A percentile compares a stretch with the other conserved stretches of the same genome.
Conservation (phyloP, 2,888 invertebrate species). For the Lomographa bimaculata region DNA sequence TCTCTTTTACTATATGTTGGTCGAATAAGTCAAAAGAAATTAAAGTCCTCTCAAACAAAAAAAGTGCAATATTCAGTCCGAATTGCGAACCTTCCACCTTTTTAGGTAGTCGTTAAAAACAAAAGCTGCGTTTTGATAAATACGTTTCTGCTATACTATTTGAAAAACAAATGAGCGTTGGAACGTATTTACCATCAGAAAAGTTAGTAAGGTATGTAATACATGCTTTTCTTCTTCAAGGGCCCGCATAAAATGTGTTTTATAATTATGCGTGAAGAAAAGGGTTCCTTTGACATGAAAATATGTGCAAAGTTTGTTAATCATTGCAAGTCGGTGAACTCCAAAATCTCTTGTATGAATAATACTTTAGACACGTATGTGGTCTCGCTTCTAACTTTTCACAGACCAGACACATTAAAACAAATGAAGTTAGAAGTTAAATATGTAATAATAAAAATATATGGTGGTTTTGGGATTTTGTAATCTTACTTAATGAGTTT, state of each 20-base stretch:
- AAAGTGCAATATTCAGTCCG: too few species aligned
- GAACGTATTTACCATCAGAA: too few species aligned
- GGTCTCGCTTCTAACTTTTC: slow-evolving; percentile 16
- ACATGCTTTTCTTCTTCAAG: slow-evolving; percentile 21
- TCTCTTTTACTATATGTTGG: too few species aligned
- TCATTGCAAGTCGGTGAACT: slow-evolving; percentile 7
- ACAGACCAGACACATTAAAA: slow-evolving; percentile 24
- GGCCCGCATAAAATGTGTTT: slow-evolving; percentile 16
- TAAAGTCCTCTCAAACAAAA: too few species aligned
- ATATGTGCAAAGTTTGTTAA: slow-evolving; percentile 11
- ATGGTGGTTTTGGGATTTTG: slow-evolving; percentile 15
- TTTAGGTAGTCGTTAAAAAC: too few species aligned
- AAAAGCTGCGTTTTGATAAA: too few species aligned
- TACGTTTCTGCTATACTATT: too few species aligned
- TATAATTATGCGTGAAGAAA: slow-evolving; percentile 22
- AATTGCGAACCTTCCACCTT: too few species aligned
- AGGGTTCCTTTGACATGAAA: slow-evolving; percentile 14
- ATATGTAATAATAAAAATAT: slow-evolving; percentile 28
- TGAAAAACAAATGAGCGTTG: too few species aligned
- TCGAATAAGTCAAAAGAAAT: too few species aligned
- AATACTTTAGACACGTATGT: slow-evolving; percentile 16
- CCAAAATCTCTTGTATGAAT: not conserved
- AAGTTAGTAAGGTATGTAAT: slow-evolving; percentile 20
- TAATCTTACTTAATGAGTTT: not conserved
- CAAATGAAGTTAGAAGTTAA: slow-evolving; percentile 23